These are phyloP conservation scores for Lucinisca nassula DNA, from an alignment of 2,888 invertebrate genomes.

Conservation along the genomic window DNA sequence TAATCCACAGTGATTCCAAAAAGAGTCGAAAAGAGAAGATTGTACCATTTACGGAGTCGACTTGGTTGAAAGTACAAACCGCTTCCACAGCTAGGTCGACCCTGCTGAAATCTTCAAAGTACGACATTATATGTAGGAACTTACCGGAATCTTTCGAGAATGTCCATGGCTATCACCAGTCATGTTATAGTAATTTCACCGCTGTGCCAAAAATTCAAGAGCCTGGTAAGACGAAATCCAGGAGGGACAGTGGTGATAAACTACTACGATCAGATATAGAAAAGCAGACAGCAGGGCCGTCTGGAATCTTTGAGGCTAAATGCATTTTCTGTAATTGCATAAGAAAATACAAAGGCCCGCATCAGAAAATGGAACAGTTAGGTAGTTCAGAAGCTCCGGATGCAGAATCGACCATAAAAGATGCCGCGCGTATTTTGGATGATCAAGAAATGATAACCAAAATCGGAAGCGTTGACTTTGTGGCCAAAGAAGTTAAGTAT, in stretches of 20 bases:
- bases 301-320: conserved; percentile 8
- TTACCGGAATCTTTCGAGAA: background rate
- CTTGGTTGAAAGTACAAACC: background rate
- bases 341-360: background rate
- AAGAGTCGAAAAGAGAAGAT: background rate
- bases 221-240: background rate
- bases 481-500: conserved; percentile 19
- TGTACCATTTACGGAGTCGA: background rate
- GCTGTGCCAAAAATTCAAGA: background rate
- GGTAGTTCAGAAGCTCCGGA: background rate
- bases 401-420: background rate
- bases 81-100: background rate
- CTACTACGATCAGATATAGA: background rate
- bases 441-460: conserved; percentile 23
- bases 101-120: background rate
- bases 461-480: conserved; percentile 21
- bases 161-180: background rate
- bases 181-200: background rate
- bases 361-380: background rate
- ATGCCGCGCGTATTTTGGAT: conserved; percentile 26
- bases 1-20: too few species aligned
- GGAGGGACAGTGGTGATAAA: background rate
- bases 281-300: background rate
- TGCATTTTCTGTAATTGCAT: conserved; percentile 9
- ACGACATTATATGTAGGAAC: background rate